These are phyloP conservation scores for Neodiprion fabricii DNA, from an alignment of 1,140 invertebrate genomes.

Conservation along the genomic window DNA sequence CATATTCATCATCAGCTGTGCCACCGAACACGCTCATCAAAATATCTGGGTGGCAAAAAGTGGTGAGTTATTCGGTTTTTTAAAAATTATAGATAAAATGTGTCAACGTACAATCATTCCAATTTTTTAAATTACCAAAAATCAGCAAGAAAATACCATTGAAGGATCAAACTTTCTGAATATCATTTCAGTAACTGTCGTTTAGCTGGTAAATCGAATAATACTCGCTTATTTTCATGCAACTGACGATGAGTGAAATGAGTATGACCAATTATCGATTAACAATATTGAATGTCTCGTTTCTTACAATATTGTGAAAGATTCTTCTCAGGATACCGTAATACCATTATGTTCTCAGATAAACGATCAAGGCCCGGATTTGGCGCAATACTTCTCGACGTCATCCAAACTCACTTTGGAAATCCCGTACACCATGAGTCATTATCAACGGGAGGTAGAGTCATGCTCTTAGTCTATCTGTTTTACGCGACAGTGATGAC, in stretches of 20 bases:
- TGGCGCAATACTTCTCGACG: not conserved
- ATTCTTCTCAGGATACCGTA: too few relatives aligned
- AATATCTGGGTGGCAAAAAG: not conserved
- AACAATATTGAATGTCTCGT: not conserved
- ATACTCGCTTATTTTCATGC: too few relatives aligned
- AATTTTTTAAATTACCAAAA: not conserved
- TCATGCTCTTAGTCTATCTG: not conserved
- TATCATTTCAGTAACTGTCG: too few relatives aligned
- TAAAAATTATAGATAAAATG: too few relatives aligned
- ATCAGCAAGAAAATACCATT: too few relatives aligned
- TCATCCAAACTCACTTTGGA: not conserved
- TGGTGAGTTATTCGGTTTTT: not conserved
- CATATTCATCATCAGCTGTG: not conserved
- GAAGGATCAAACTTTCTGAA: too few relatives aligned
- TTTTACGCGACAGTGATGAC: not conserved
- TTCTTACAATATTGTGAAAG: not conserved
- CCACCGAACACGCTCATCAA: not conserved
- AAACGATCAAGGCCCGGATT: not conserved
- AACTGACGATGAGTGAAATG: too few relatives aligned
- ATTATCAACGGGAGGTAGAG: not conserved
- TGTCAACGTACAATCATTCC: too few relatives aligned
- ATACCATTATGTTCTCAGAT: not conserved
- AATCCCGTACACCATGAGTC: not conserved
- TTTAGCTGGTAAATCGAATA: too few relatives aligned
- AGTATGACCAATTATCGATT: too few relatives aligned